Evolutionary conservation across 2,888 invertebrate genomes (phyloP).

Genomic region (Phyllotreta cruciferae): DNA sequence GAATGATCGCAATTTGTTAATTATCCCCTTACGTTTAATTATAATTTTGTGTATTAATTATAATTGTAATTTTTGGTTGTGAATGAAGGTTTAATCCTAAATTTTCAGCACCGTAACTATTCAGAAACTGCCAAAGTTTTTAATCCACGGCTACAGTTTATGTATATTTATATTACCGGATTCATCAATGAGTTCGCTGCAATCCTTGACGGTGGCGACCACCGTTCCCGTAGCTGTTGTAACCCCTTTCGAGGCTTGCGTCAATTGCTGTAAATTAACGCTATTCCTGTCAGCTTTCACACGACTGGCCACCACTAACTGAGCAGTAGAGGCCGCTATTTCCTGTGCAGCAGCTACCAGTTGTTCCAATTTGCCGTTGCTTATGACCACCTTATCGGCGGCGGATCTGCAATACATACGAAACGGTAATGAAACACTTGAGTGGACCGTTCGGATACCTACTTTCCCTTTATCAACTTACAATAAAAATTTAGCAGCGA

Average conservation of each 20-base stretch:
- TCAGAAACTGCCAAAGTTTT: too few species aligned
- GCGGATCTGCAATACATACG: conserved; percentile 70
- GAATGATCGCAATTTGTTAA: too few species aligned
- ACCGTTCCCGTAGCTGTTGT: conserved; percentile 77
- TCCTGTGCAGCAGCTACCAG: conserved; percentile 96
- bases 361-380: conserved; percentile 87
- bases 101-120: too few species aligned
- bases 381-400: conserved; percentile 89
- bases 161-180: conserved; percentile 66
- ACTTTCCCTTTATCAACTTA: conserved; percentile 63
- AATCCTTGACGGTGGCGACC: conserved; percentile 92
- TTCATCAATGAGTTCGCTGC: conserved; percentile 85
- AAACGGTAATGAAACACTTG: too few species aligned
- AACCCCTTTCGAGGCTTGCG: conserved; percentile 86
- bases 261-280: conserved; percentile 78
- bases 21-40: too few species aligned
- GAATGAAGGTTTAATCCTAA: too few species aligned
- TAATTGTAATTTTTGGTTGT: too few species aligned
- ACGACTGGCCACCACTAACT: conserved; percentile 94
- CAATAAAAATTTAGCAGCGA: conserved; percentile 93
- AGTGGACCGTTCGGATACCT: too few species aligned
- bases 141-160: too few species aligned
- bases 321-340: conserved; percentile 95
- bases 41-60: too few species aligned
- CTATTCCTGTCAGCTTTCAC: conserved; percentile 92